A percentile compares a stretch with the other conserved stretches of the same genome.
Conservation (phyloP, 1,140 invertebrate species). For the Drosophila erecta region DNA sequence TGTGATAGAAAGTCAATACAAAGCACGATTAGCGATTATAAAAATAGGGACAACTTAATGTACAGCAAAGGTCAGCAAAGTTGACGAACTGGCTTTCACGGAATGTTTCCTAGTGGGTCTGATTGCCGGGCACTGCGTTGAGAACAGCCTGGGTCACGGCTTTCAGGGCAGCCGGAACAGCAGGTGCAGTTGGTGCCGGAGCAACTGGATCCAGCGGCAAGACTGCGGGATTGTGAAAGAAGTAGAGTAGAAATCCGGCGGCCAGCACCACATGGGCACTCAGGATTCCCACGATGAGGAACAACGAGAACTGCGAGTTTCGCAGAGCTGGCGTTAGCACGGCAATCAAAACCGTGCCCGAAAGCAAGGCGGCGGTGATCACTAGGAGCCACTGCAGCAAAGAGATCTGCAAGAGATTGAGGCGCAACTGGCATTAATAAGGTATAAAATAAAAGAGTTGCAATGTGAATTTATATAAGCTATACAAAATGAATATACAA, state of each 20-base stretch:
- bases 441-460: too few species aligned
- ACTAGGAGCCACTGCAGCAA: constrained; percentile 96
- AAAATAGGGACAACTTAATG: constrained; percentile 30
- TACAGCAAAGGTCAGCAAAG: constrained; percentile 29
- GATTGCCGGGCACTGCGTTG: constrained; percentile 29
- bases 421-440: not conserved
- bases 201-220: not conserved
- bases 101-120: constrained; percentile 52
- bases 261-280: constrained; percentile 92
- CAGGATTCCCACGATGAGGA: constrained; percentile 89
- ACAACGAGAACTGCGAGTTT: constrained; percentile 88
- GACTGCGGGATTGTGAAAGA: constrained; percentile 85
- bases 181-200: not conserved
- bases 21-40: constrained; percentile 16
- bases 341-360: constrained; percentile 93
- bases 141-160: constrained; percentile 15
- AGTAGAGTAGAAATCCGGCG: constrained; percentile 93
- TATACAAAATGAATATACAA: too few species aligned
- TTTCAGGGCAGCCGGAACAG: constrained; percentile 23
- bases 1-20: constrained; percentile 17
- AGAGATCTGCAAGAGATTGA: constrained; percentile 86
- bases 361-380: constrained; percentile 91
- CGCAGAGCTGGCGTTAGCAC: constrained; percentile 92
- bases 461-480: too few species aligned
- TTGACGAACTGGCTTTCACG: not conserved